These are phyloP conservation scores for Myxocyprinus asiaticus DNA, from an alignment of 2,113 vertebrate species.

Conservation along the genomic window DNA sequence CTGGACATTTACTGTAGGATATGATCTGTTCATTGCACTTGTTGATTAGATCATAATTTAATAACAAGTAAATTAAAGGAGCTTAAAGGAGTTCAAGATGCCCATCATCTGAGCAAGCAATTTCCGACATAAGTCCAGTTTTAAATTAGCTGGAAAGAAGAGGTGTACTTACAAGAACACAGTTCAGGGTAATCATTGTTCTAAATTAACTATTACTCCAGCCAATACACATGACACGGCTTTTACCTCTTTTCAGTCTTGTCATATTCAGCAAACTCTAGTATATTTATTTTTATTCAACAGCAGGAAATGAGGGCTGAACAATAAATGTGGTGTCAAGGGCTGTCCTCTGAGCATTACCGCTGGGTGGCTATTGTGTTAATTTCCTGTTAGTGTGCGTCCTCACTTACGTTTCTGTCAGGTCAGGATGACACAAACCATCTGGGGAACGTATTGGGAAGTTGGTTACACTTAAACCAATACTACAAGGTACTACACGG, in stretches of 20 bases:
- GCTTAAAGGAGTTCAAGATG: too few relatives aligned
- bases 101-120: too few relatives aligned
- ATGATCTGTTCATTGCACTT: slow-evolving; percentile 2
- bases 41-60: not conserved
- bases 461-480: not conserved
- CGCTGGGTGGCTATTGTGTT: slow-evolving; percentile 40
- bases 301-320: slow-evolving; percentile 34
- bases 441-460: not conserved
- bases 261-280: not conserved
- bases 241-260: not conserved
- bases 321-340: slow-evolving; percentile 28
- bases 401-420: too few relatives aligned
- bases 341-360: slow-evolving; percentile 1
- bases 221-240: too few relatives aligned
- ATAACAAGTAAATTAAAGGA: too few relatives aligned
- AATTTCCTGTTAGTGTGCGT: slow-evolving; percentile 41
- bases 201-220: slow-evolving; percentile 2
- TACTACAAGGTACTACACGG: not conserved
- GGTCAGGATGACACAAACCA: slow-evolving; percentile 7
- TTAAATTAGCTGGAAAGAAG: too few relatives aligned
- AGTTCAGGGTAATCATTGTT: too few relatives aligned
- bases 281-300: slow-evolving; percentile 29
- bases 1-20: not conserved
- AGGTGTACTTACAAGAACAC: too few relatives aligned
- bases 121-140: too few relatives aligned